These are phyloP conservation scores for Leptoclinus maculatus DNA, from an alignment of 2,797 vertebrate genomes.

Conservation along the genomic window DNA sequence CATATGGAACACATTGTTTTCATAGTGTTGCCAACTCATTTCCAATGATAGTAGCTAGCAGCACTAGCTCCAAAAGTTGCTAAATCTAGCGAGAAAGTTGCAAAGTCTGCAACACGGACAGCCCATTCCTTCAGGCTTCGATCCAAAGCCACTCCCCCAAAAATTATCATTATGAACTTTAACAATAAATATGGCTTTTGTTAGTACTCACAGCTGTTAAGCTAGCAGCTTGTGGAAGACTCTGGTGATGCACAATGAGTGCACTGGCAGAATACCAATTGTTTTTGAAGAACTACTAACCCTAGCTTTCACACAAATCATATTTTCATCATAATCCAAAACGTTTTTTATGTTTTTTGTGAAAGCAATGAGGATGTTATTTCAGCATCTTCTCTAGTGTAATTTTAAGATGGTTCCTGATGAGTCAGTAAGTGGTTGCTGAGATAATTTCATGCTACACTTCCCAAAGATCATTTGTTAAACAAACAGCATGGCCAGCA, in stretches of 20 bases:
- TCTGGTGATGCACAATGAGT: background rate
- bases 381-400: background rate
- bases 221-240: too few relatives aligned
- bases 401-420: background rate
- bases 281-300: background rate
- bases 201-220: too few relatives aligned
- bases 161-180: too few relatives aligned
- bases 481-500: background rate
- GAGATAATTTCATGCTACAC: background rate
- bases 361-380: background rate
- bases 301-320: background rate
- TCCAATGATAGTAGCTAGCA: too few relatives aligned
- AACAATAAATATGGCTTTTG: too few relatives aligned
- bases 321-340: background rate
- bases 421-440: background rate
- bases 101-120: too few relatives aligned
- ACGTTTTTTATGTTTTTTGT: background rate
- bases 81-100: too few relatives aligned
- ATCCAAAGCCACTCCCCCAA: too few relatives aligned
- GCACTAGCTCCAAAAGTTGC: too few relatives aligned
- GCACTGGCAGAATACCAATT: background rate
- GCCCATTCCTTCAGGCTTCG: too few relatives aligned
- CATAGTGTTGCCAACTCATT: too few relatives aligned
- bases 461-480: background rate
- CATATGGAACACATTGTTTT: background rate